Conservation (phyloP, 2,888 invertebrate genomes). For the Heliconius aoede region DNA sequence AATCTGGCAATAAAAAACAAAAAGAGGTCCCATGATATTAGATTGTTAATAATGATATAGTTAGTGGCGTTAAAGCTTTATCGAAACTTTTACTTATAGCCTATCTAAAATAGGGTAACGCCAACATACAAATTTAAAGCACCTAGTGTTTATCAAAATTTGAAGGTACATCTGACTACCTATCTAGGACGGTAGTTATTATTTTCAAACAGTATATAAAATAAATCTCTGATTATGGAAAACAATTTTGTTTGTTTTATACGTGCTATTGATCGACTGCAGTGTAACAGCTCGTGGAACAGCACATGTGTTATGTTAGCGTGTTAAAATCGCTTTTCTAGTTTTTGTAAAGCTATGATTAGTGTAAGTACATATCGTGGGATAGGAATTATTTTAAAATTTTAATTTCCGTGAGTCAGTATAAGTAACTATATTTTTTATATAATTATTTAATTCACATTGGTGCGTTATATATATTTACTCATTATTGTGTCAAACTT, state of each 20-base stretch:
- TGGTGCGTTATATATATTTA: background rate
- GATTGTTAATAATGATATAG: conserved; percentile 8
- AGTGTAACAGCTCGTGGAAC: conserved; percentile 65
- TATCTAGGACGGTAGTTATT: too few species aligned
- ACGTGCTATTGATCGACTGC: conserved; percentile 68
- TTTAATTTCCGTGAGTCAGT: background rate
- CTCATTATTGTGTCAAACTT: background rate
- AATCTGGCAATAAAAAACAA: conserved; percentile 44
- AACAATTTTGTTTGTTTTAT: conserved; percentile 66
- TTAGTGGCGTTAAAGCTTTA: background rate
- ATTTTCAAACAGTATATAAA: background rate
- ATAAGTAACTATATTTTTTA: background rate
- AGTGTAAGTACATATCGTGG: background rate
- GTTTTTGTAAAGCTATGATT: conserved; percentile 20
- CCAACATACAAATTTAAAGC: too few species aligned
- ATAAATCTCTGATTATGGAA: background rate
- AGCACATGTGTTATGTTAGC: conserved; percentile 62
- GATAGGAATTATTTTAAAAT: background rate
- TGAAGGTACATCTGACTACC: background rate
- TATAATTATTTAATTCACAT: too few species aligned
- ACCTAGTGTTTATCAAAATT: too few species aligned
- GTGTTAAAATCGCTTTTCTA: conserved; percentile 36
- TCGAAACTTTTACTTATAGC: background rate
- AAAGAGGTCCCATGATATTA: conserved; percentile 20
- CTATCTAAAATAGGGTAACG: background rate